Evolutionary conservation across 2,888 invertebrate genomes (phyloP).

Genomic region (Calameuta pallipes): DNA sequence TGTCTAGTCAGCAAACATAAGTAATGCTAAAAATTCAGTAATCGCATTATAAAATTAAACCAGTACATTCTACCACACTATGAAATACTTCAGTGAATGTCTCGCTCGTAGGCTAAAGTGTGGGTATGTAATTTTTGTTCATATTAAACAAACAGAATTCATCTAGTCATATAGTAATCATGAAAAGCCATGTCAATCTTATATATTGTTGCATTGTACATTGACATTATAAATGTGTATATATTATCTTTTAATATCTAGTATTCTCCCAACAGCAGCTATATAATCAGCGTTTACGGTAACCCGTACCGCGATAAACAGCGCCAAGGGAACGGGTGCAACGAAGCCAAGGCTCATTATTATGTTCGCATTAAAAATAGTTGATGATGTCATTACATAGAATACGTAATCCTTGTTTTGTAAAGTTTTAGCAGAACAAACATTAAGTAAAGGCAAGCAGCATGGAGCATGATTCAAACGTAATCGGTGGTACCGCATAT

Average conservation of each 20-base stretch:
- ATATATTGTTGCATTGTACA: too few species aligned
- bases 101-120: background rate
- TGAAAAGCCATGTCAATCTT: background rate
- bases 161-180: background rate
- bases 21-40: background rate
- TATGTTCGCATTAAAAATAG: slow-evolving; percentile 40
- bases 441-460: background rate
- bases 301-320: background rate
- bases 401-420: background rate
- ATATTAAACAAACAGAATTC: background rate
- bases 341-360: background rate
- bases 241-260: too few species aligned
- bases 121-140: too few species aligned
- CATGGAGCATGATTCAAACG: background rate
- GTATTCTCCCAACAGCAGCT: too few species aligned
- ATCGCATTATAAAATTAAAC: background rate
- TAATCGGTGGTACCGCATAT: background rate
- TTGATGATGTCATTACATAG: slow-evolving; percentile 44
- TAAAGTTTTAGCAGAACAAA: background rate
- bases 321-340: background rate
- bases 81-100: background rate
- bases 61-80: background rate
- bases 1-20: background rate
- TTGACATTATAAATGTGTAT: too few species aligned
- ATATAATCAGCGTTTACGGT: background rate